phyloP scores from a whole-genome alignment of 2,888 invertebrate genomes.

The Nebria brevicollis region DNA sequence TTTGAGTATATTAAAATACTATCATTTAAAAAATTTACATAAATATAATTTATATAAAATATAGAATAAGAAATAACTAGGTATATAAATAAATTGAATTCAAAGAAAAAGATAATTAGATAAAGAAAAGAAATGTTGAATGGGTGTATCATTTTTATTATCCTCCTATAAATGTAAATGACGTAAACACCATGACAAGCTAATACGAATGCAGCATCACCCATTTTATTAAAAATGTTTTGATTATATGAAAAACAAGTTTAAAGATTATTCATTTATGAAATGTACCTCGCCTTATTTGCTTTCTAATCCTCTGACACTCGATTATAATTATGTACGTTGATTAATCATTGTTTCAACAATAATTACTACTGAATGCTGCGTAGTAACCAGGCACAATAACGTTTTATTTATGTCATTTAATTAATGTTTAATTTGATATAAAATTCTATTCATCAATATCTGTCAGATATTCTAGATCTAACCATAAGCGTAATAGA shows the following conservation, averaged over 20 bases:
- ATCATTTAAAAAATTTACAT: too few species aligned
- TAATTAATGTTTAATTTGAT: constrained; percentile 24
- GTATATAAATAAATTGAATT: too few species aligned
- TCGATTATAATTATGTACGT: constrained; percentile 1
- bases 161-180: neutral
- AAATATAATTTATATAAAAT: too few species aligned
- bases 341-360: constrained; percentile 22
- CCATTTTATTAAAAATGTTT: neutral
- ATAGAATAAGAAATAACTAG: too few species aligned
- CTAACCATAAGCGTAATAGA: neutral
- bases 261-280: neutral
- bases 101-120: too few species aligned
- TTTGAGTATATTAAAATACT: too few species aligned
- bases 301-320: constrained; percentile 1
- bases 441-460: constrained; percentile 18
- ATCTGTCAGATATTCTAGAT: constrained; percentile 9
- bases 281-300: constrained; percentile 1
- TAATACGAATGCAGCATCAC: neutral
- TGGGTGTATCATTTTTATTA: neutral
- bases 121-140: neutral
- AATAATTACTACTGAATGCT: constrained; percentile 9
- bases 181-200: neutral
- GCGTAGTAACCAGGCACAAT: constrained; percentile 5
- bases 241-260: neutral
- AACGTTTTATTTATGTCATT: constrained; percentile 16